Evolutionary conservation across 2,888 invertebrate species (phyloP), one percentile per base, ranked within the genome.

Genomic region (Abrostola tripartita): DNA sequence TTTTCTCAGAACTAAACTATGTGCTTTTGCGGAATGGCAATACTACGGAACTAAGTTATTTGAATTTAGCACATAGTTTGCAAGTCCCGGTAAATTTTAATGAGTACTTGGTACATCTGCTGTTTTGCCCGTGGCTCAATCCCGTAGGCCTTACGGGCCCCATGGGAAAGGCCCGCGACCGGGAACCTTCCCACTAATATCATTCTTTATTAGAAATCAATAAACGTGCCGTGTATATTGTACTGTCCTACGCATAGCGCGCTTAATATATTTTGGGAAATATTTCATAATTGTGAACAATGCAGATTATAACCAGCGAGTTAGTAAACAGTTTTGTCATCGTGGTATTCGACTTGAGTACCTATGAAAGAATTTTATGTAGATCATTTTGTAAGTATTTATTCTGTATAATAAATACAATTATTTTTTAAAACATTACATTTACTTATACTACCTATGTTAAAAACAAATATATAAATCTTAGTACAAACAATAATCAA

Each of bases 121-220:
- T 52, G 52, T 35, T 59, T 65, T 60, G 53, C 50, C 57, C 42
- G 52, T 52, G 35, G 24, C 56, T 61, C 70, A 78, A 80, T 74
- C 63, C 67, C 52, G 41, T 36, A 52, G 51, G 49, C 35, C 58
- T 54, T 74, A 76, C 51, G 62, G 49, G 51, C 6, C 76, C 66
- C 81, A 14, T 24, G 81, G 61, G 76, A 61, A 37, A 38, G 40
- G 24, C 61, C 51, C 52, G 60, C 58, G 59, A 56, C 61, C 52
- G 12, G 24, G 44, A 59, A 64, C 56, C 55, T 37, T 41, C 36
- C 54, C 40, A 59, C 60, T 61, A 76, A 72, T 72, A 71, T 65
- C 44, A 57, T 73, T 60, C 37, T 74, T 68, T 74, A 77, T 61
- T 62, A 50, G 42, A 58, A 66, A 76, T 73, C 68, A 53, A 76